phyloP scores from a whole-genome alignment of 2,113 vertebrate species.

The Ammodramus savannarum region DNA sequence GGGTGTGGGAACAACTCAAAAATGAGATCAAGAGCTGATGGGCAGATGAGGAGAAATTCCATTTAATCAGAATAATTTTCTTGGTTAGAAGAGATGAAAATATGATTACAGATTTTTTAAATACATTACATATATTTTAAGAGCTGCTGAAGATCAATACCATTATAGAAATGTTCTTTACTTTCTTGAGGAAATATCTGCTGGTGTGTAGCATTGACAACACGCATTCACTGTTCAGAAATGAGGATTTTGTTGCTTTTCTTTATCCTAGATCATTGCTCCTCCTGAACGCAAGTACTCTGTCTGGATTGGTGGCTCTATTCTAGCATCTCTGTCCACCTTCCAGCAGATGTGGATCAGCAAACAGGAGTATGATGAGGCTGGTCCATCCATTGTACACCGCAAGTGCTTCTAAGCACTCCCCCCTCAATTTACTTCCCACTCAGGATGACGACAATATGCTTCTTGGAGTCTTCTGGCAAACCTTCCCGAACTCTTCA shows the following conservation, averaged over 20 bases:
- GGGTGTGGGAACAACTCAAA: neutral
- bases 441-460: constrained; percentile 70
- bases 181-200: neutral
- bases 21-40: neutral
- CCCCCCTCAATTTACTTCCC: constrained; percentile 21
- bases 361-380: constrained; percentile 92
- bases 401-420: constrained; percentile 89
- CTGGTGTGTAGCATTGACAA: neutral
- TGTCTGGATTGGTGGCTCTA: constrained; percentile 84
- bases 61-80: neutral
- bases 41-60: neutral
- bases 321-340: constrained; percentile 83
- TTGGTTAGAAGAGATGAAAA: neutral
- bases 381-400: constrained; percentile 92
- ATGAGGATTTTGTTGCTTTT: neutral
- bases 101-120: neutral
- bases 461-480: constrained; percentile 73
- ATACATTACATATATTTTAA: neutral
- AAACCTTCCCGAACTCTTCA: constrained; percentile 68
- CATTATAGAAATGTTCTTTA: neutral
- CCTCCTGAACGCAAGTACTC: constrained; percentile 86
- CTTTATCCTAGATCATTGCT: constrained; percentile 82
- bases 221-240: neutral
- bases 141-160: neutral
- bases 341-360: constrained; percentile 98